A percentile compares a stretch with the other conserved stretches of the same genome.
phyloP scores from a whole-genome alignment of 2,113 vertebrate species.

The Malurus cyaneus region DNA sequence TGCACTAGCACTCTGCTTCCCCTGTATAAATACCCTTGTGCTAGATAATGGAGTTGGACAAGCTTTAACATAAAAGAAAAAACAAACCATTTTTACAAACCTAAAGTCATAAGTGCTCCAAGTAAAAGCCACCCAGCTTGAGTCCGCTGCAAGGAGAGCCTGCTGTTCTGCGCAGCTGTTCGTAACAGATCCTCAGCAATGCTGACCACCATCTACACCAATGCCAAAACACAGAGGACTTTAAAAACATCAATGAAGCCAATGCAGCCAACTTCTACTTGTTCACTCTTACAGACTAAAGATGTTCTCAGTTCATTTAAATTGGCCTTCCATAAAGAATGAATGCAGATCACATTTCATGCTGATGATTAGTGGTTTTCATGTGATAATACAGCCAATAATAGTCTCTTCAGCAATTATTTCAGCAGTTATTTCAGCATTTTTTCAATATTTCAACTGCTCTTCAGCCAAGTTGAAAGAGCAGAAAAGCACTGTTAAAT shows the following conservation, averaged over 20 bases:
- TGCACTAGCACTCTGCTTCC: not conserved
- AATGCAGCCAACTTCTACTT: not conserved
- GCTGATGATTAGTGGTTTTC: not conserved
- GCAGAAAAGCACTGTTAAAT: not conserved
- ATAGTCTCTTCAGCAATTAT: not conserved
- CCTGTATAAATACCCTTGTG: not conserved
- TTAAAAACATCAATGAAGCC: not conserved
- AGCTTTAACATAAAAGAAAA: not conserved
- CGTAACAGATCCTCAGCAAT: slow-evolving; percentile 96
- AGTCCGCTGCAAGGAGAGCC: slow-evolving; percentile 93
- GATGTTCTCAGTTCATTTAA: not conserved
- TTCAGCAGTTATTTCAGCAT: not conserved
- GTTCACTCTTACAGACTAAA: not conserved
- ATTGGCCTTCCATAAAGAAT: not conserved
- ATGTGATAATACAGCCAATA: not conserved
- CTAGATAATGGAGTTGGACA: not conserved
- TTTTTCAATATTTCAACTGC: not conserved
- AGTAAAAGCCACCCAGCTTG: slow-evolving; percentile 97
- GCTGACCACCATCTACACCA: slow-evolving; percentile 92
- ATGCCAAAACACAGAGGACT: not conserved
- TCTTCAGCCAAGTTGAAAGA: not conserved
- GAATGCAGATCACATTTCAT: not conserved
- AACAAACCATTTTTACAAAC: slow-evolving; percentile 60
- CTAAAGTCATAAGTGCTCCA: slow-evolving; percentile 97
- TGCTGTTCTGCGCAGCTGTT: slow-evolving; percentile 94